Base-by-base conservation (phyloP, 2,888 invertebrate species). In the Coleophora deauratella region DNA sequence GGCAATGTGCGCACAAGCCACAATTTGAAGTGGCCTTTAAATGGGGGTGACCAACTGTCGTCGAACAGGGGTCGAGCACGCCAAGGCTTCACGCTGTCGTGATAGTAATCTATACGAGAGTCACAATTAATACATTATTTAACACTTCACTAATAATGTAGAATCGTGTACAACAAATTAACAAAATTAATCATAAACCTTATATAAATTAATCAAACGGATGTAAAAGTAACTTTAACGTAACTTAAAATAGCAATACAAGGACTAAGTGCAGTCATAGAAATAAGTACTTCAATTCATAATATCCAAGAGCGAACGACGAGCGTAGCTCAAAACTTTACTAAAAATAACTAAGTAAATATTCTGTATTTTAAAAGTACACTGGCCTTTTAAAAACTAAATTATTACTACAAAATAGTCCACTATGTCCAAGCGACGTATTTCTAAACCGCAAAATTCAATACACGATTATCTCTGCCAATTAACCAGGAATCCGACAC, bases 41-140 rank as follows among this genome's bases (percentile, higher is more conserved):
- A 81, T 76, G 70, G 80, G 82, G 84, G 82, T 80, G 82, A 82
- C 85, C 85, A 85, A 85, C 85, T 85, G 85, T 80, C 85, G 79
- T 67, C 68, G 66, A 72, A 71, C 70, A 66, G 66, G 84, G 82
- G 78, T 71, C 66, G 70, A 66, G 67, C 73, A 68, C 65, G 71
- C 66, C 73, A 72, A 64, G 78, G 74, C 77, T 82, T 80, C 79
- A 74, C 74, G 70, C 73, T 71, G 68, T 66, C 62, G 55, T 71
- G 80, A 82, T 84, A 80, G 76, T 76, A 80, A 82, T 79, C 79
- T 82, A 78, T 74, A 79, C 69, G 65, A 70, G 62, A 59, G 68
- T 74, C 57, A 72, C 72, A 72, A 76, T 81, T 77, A 80, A 80
- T 73, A 60, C 70, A 64, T 73, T 75, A 77, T 74, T 77, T 77